Evolutionary conservation across 2,797 vertebrate genomes (phyloP).

Genomic region (Lithobates sylvaticus): DNA sequence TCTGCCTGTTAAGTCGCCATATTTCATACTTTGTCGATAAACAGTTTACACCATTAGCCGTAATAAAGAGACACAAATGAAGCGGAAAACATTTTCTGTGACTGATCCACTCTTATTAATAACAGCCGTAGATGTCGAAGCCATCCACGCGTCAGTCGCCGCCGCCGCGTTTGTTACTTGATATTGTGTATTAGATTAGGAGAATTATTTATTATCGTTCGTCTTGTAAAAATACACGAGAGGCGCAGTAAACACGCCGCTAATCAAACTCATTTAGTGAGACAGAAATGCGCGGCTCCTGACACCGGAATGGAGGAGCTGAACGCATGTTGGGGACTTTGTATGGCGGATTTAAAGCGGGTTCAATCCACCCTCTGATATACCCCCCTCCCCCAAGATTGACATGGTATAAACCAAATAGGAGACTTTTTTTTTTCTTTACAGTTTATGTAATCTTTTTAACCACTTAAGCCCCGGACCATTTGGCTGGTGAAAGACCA

Average conservation of each 20-base stretch:
- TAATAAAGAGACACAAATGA: slow-evolving; percentile 30
- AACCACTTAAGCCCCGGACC: too few relatives aligned
- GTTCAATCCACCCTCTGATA: too few relatives aligned
- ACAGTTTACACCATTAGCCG: slow-evolving; percentile 13
- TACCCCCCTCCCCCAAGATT: too few relatives aligned
- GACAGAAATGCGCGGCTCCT: neutral
- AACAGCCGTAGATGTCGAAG: neutral
- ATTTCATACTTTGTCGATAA: neutral
- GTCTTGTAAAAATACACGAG: neutral
- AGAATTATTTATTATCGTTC: slow-evolving; percentile 15
- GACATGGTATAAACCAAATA: too few relatives aligned
- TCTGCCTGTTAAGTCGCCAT: neutral
- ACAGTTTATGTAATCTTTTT: too few relatives aligned
- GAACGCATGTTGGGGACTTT: neutral
- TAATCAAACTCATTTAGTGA: slow-evolving; percentile 11
- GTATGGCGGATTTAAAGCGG: neutral
- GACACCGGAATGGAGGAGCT: neutral
- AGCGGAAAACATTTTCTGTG: slow-evolving; percentile 3
- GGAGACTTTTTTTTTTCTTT: too few relatives aligned
- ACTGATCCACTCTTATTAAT: slow-evolving; percentile 24
- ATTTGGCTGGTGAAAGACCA: too few relatives aligned
- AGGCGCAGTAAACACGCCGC: neutral
- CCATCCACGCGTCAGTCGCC: neutral
- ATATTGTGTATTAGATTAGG: slow-evolving; percentile 6
- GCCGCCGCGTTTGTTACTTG: neutral